Conservation (phyloP, 2,888 invertebrate genomes). For the Diploptera punctata region DNA sequence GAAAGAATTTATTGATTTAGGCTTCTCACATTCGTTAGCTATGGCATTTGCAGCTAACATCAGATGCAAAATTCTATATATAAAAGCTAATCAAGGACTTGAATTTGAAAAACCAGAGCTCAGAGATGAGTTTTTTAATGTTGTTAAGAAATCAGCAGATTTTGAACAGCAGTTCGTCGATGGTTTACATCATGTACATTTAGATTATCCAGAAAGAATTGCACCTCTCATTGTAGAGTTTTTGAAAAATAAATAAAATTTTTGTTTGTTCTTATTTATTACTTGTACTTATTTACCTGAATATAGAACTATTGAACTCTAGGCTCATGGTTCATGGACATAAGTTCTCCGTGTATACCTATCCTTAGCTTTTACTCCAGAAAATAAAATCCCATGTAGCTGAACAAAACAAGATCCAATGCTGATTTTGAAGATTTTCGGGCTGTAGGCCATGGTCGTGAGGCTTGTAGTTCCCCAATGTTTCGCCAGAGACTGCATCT, state of each 20-base stretch:
- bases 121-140: constrained; percentile 42
- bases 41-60: constrained; percentile 46
- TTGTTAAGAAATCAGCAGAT: constrained; percentile 42
- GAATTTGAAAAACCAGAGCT: constrained; percentile 45
- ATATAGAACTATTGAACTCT: too few relatives aligned
- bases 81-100: constrained; percentile 48
- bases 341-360: too few relatives aligned
- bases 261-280: too few relatives aligned
- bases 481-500: too few relatives aligned
- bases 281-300: too few relatives aligned
- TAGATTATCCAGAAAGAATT: constrained; percentile 47
- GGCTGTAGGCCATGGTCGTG: too few relatives aligned
- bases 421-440: too few relatives aligned
- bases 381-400: too few relatives aligned
- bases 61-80: constrained; percentile 49
- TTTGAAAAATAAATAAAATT: constrained; percentile 32
- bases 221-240: constrained; percentile 47
- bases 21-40: constrained; percentile 44
- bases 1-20: constrained; percentile 57
- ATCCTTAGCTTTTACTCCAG: too few relatives aligned
- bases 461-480: too few relatives aligned
- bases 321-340: too few relatives aligned
- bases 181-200: constrained; percentile 48
- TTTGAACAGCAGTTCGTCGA: constrained; percentile 46
- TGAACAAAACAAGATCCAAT: too few relatives aligned